Conservation (phyloP, 2,113 vertebrate genomes). For the Myodes glareolus region DNA sequence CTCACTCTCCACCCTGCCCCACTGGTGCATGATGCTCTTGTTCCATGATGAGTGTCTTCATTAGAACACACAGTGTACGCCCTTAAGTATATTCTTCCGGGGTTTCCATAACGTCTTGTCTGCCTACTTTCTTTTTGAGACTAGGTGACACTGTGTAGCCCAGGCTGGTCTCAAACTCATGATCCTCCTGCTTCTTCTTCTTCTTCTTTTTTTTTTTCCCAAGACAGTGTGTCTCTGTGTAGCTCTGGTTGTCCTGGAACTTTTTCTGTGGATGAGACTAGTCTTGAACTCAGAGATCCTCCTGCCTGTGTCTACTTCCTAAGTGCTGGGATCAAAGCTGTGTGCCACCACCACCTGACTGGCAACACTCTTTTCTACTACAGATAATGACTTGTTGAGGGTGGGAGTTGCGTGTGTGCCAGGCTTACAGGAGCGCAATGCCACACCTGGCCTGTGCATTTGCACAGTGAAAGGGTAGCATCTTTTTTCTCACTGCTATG, state of each 20-base stretch:
- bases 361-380: no score
- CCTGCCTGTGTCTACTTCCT: no score
- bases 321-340: no score
- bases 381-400: no score
- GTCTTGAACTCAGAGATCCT: no score
- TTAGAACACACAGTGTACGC: neutral
- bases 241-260: no score
- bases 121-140: neutral
- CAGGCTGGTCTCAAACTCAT: neutral
- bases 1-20: neutral
- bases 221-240: no score
- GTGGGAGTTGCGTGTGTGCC: neutral
- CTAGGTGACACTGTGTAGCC: neutral
- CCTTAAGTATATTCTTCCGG: neutral
- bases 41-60: neutral
- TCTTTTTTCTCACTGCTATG: slow-evolving; percentile 14
- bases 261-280: no score
- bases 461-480: neutral
- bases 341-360: no score
- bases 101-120: neutral
- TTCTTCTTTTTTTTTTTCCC: no score
- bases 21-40: neutral
- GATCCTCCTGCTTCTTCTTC: neutral
- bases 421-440: neutral
- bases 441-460: neutral